phyloP scores from a whole-genome alignment of 2,888 invertebrate species.

The Tetragonula carbonaria region DNA sequence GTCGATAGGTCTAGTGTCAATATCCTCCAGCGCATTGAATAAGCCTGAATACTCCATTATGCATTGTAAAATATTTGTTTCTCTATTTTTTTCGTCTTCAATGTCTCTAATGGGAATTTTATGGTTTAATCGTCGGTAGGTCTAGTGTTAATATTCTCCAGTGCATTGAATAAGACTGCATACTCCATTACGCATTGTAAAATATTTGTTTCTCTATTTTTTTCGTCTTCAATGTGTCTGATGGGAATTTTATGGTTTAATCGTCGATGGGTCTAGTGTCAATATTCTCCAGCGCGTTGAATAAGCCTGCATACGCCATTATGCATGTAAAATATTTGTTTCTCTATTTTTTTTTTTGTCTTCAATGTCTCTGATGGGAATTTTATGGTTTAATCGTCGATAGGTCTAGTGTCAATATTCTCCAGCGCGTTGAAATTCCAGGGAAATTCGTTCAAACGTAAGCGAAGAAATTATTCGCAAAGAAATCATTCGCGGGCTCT shows the following conservation, averaged over 20 bases:
- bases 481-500: not conserved
- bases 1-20: not conserved
- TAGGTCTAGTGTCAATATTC: not conserved
- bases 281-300: not conserved
- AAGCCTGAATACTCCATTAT: not conserved
- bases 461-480: not conserved
- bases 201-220: no score
- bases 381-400: no score
- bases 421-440: not conserved
- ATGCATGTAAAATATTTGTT: no score
- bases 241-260: no score
- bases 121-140: no score
- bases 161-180: not conserved
- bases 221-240: no score
- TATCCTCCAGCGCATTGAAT: not conserved
- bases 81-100: fast-evolving
- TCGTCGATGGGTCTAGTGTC: not conserved
- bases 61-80: no score
- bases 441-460: not conserved
- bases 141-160: not conserved
- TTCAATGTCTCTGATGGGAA: no score
- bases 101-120: no score
- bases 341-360: no score
- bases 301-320: not conserved
- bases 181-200: no score